phyloP scores from a whole-genome alignment of 2,113 vertebrate species.

The Paratilapia polleni region DNA sequence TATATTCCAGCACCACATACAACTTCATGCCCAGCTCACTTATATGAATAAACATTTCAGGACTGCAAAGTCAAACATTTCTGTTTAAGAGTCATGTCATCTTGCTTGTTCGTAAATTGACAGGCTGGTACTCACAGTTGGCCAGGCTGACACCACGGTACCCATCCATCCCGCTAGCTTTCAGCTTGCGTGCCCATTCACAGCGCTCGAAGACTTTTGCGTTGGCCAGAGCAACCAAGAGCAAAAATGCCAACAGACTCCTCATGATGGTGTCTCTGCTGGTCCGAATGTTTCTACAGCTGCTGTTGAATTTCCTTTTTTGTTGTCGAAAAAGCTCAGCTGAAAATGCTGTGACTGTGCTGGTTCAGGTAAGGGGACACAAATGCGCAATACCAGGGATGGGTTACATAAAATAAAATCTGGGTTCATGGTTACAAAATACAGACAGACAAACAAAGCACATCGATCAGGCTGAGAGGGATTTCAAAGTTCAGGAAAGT shows the following conservation, averaged over 20 bases:
- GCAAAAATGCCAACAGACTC: conserved; percentile 27
- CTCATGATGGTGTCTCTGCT: conserved; percentile 27
- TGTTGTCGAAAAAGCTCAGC: background rate
- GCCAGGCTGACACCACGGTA: conserved; percentile 26
- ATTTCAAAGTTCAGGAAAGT: background rate
- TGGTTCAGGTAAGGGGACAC: background rate
- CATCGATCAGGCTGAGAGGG: fast-evolving
- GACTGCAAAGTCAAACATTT: background rate
- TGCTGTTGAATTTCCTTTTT: background rate
- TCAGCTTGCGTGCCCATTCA: conserved; percentile 38
- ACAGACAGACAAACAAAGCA: fast-evolving
- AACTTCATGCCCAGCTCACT: background rate
- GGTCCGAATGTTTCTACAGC: background rate
- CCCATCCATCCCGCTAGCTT: conserved; percentile 20
- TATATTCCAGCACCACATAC: too few species aligned
- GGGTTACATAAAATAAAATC: background rate
- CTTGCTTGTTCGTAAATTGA: background rate
- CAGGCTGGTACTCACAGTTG: conserved; percentile 52
- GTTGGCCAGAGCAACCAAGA: conserved; percentile 18
- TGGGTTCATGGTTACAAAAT: background rate
- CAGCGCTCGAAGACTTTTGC: conserved; percentile 36
- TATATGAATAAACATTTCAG: background rate
- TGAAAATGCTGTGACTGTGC: background rate
- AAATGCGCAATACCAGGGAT: background rate
- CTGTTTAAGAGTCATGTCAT: background rate